Evolutionary conservation across 1,140 invertebrate species (phyloP).

Genomic region (Physella acuta): DNA sequence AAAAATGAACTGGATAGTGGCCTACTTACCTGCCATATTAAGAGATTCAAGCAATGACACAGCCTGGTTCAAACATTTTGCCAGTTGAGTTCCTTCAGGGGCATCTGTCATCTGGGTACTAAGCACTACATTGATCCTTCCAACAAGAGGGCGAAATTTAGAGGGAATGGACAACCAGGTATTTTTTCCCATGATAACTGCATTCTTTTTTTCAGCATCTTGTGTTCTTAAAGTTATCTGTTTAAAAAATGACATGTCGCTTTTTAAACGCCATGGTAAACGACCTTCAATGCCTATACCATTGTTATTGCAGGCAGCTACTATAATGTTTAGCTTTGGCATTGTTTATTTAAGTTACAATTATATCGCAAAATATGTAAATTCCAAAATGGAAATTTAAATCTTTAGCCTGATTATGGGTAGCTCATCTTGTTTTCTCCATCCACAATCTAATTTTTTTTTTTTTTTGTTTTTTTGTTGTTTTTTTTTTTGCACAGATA

Average conservation of each 20-base stretch:
- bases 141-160: constrained; percentile 75
- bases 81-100: constrained; percentile 68
- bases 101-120: constrained; percentile 65
- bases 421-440: no score
- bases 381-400: no score
- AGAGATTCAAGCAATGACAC: constrained; percentile 66
- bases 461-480: no score
- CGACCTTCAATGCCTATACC: constrained; percentile 81
- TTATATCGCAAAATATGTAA: no score
- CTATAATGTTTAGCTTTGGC: constrained; percentile 36
- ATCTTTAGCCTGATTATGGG: no score
- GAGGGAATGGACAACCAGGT: constrained; percentile 90
- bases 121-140: constrained; percentile 84
- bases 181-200: constrained; percentile 88
- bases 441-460: no score
- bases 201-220: constrained; percentile 66
- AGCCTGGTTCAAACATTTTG: constrained; percentile 69
- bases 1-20: no score
- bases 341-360: constrained; percentile 44
- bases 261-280: constrained; percentile 83
- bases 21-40: constrained; percentile 73
- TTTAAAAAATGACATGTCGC: constrained; percentile 87
- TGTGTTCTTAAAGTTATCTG: constrained; percentile 34
- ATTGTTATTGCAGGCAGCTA: constrained; percentile 78
- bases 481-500: no score